Evolutionary conservation across 2,888 invertebrate genomes (phyloP), one percentile per base, ranked within the genome.

Genomic region (Tridacna crocea): DNA sequence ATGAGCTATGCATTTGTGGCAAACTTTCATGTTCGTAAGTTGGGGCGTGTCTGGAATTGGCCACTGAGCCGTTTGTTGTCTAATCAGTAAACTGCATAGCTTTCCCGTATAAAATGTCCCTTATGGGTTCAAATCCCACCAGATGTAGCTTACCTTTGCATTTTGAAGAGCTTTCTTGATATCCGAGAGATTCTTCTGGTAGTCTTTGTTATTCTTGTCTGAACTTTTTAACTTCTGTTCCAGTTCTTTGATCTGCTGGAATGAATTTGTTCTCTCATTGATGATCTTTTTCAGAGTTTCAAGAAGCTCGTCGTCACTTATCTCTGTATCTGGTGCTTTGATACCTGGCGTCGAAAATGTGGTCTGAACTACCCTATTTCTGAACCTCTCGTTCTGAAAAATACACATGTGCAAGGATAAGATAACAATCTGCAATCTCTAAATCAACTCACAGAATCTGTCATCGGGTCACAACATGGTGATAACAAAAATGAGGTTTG

Each of bases 291-390:
- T 93, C 75, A 94, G 83, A 13, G 88, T 87, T 47, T 92, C 92
- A 8, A 94, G 81, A 61, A 94, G 88, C 36, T 92, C 91, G 78
- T 94, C 94, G 75, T 94, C 94, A 61, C 83, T 89, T 22, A 93
- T 89, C 79, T 93, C 93, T 11, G 88, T 91, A 63, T 93, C 92
- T 4, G 94, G 94, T 6, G 91, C 89, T 72, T 90, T 89, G 17
- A 92, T 89, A 2, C 92, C 93, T 8, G 94, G 93, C 0, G 93
- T 92, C 17, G 93, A 92, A 85, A 92, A 94, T 47, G 92, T 91
- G 26, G 91, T 88, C 86, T 94, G 93, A 13, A 94, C 85, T 1
- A 94, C 92, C n/a, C 94, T 85, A 79, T 90, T 92, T 47, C 93
- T 84, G 82, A 94, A 92, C n/a, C 94, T 85, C 80, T 94, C 94